Base-by-base conservation (phyloP, 2,113 vertebrate species). In the Pedetes capensis region DNA sequence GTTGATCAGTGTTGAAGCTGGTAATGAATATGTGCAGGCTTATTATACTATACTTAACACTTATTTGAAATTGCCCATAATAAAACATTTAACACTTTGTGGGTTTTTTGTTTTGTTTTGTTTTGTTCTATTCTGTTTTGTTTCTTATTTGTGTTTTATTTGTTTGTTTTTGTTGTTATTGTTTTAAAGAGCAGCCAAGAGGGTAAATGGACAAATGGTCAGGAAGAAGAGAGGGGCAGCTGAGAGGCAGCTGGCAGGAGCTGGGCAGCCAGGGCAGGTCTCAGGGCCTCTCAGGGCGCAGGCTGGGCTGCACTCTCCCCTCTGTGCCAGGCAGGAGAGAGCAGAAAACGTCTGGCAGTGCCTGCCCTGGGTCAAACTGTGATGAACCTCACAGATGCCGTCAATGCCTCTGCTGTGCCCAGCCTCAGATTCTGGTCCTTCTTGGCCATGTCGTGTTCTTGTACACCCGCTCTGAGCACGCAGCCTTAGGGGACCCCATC, bases 401-500 rank as follows among this genome's bases (percentile, higher is more conserved):
- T 39, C 11, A 6, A 2, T 27, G 39, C 14, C 12, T 69, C 72
- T 12, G 5, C 82, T 8, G 12, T 0, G 20, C 37, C 39, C 49
- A 51, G 11, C 29, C 57, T 53, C 27, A 6, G 29, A 29, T 42
- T 27, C 53, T 39, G 49, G 29, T 11, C 29, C 49, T 34, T 12
- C 37, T 47, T 27, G 0, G 8, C 92, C 61, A 10, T 10, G 16
- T 23, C 20, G 0, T 0, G 2, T n/a, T 25, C 3, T 37, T 32
- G 14, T 8, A 27, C 29, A 9, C 0, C 0, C 20, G 34, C 14
- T 14, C 37, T 7, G 6, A 17, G 80, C 0, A 8, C 1, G 2
- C 18, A 16, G 47, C 74, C 63, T 64, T 55, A 44, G 22, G 53
- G 61, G 47, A 23, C 32, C 53, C 47, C 78, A 63, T 27, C 44